Conservation (phyloP, 1,140 invertebrate genomes). For the Caenorhabditis briggsae region DNA sequence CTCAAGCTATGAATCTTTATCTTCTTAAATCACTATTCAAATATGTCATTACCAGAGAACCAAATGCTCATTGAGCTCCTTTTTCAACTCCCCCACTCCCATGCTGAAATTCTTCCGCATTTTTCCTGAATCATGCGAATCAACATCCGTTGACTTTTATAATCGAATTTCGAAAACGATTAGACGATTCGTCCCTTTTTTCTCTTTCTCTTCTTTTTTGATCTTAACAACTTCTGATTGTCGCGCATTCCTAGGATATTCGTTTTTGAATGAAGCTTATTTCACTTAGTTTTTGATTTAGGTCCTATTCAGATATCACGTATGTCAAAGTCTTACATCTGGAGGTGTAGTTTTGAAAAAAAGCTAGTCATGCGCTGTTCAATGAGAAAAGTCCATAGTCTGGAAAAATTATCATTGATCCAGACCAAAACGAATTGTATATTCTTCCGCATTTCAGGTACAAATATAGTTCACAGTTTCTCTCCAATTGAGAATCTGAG, state of each 20-base stretch:
- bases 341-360: no score
- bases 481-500: no score
- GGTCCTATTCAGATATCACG: background rate
- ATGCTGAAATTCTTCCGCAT: background rate
- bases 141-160: slow-evolving; percentile 32
- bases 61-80: background rate
- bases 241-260: background rate
- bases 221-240: slow-evolving; percentile 8
- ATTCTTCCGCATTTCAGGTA: no score
- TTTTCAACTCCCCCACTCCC: background rate
- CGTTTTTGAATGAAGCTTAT: slow-evolving; percentile 3
- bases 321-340: background rate
- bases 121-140: background rate
- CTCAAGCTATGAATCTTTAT: background rate
- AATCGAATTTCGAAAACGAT: background rate
- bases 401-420: no score
- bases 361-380: no score
- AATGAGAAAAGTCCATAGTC: no score
- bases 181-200: background rate
- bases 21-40: background rate
- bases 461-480: no score
- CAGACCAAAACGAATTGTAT: no score
- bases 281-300: background rate
- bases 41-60: background rate
- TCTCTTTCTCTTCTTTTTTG: background rate